These are phyloP conservation scores for Drosophila bocqueti DNA, from an alignment of 1,140 invertebrate genomes.

Conservation along the genomic window DNA sequence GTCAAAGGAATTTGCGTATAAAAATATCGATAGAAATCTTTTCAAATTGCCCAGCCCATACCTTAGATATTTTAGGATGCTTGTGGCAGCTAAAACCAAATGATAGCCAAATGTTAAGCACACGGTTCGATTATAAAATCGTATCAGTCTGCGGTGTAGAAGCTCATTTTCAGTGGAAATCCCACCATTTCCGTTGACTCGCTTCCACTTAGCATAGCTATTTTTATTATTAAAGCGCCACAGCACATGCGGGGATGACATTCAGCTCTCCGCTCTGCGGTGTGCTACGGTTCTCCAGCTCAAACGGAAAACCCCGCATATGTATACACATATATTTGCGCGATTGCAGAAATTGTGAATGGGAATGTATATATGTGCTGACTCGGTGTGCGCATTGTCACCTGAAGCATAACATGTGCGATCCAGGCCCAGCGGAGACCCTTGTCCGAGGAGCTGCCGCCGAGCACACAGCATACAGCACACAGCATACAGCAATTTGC, in stretches of 20 bases:
- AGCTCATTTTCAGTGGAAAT: not conserved
- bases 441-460: slow-evolving; percentile 23
- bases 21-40: too few species aligned
- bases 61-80: too few species aligned
- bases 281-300: not conserved
- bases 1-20: too few species aligned
- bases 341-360: slow-evolving; percentile 17
- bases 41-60: too few species aligned
- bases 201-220: not conserved
- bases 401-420: slow-evolving; percentile 62
- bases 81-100: too few species aligned
- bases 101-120: too few species aligned
- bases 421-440: slow-evolving; percentile 40
- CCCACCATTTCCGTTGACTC: not conserved
- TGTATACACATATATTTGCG: not conserved
- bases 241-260: not conserved
- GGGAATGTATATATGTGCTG: slow-evolving; percentile 1
- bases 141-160: too few species aligned
- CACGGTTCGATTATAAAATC: too few species aligned
- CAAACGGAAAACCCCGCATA: too few species aligned
- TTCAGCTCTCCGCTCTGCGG: not conserved
- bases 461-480: not conserved
- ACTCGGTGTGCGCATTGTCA: slow-evolving; percentile 61
- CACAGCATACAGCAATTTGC: slow-evolving; percentile 21
- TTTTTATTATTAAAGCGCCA: not conserved